These are phyloP conservation scores for Drosophila neocordata DNA, from an alignment of 1,140 invertebrate species.

Conservation along the genomic window DNA sequence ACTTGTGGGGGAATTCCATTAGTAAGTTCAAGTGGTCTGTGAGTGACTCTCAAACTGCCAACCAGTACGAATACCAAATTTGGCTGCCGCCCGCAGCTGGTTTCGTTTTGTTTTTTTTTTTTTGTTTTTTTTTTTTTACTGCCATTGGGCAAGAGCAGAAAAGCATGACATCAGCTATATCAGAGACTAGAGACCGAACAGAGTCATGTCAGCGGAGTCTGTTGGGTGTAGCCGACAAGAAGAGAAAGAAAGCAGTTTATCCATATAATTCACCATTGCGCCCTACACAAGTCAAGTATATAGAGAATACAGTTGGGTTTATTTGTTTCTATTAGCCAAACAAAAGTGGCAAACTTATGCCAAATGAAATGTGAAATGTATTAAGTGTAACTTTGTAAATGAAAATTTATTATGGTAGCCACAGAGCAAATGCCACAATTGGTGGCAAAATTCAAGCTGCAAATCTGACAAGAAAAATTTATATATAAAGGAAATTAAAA, in stretches of 20 bases:
- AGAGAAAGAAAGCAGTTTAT: constrained; percentile 37
- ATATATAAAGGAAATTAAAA: no score
- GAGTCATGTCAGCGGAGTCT: constrained; percentile 5
- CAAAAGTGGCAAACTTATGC: constrained; percentile 2
- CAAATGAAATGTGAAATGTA: neutral
- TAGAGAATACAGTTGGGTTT: neutral
- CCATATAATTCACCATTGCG: constrained; percentile 24
- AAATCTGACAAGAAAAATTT: no score
- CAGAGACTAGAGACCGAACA: neutral
- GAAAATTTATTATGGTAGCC: neutral
- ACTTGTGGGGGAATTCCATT: constrained; percentile 33
- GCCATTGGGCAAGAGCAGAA: constrained; percentile 16
- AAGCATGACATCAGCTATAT: constrained; percentile 49
- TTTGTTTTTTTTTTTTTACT: neutral
- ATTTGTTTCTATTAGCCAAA: constrained; percentile 7
- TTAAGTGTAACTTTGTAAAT: neutral
- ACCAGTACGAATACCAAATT: constrained; percentile 38
- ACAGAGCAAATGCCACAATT: neutral
- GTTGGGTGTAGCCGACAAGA: constrained; percentile 4
- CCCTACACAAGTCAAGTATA: constrained; percentile 15
- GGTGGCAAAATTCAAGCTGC: no score
- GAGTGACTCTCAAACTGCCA: constrained; percentile 23
- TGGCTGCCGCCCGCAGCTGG: constrained; percentile 19
- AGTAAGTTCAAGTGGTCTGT: neutral
- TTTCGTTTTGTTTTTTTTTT: neutral